Evolutionary conservation across 2,113 vertebrate genomes (phyloP).

Genomic region (Serilophus lunatus): DNA sequence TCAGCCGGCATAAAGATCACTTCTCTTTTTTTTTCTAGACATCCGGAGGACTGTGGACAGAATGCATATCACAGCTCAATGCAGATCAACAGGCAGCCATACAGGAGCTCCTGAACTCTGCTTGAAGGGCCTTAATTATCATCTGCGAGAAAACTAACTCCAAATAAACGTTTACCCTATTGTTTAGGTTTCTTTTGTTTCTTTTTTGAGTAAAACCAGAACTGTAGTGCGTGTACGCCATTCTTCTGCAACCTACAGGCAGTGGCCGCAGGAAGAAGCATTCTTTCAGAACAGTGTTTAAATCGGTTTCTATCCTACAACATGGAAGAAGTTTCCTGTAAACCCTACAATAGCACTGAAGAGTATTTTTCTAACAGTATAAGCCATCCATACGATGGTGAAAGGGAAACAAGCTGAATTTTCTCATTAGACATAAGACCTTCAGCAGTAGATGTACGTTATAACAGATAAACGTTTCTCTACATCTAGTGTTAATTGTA

Average conservation of each 20-base stretch:
- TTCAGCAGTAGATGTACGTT: slow-evolving; percentile 63
- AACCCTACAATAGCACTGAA: slow-evolving; percentile 73
- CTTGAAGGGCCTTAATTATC: slow-evolving; percentile 81
- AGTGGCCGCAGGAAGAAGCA: slow-evolving; percentile 57
- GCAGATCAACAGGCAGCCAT: slow-evolving; percentile 95
- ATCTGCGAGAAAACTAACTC: slow-evolving; percentile 78
- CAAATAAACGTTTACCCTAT: slow-evolving; percentile 83
- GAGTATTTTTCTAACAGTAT: slow-evolving; percentile 80
- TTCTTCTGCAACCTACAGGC: slow-evolving; percentile 67
- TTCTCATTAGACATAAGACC: slow-evolving; percentile 69
- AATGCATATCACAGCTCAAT: slow-evolving; percentile 91
- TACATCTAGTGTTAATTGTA: slow-evolving; percentile 71
- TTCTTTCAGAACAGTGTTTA: slow-evolving; percentile 50
- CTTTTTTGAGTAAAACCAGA: slow-evolving; percentile 78
- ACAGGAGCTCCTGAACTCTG: slow-evolving; percentile 93
- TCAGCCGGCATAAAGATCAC: neutral
- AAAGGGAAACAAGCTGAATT: slow-evolving; percentile 68
- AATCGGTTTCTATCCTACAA: slow-evolving; percentile 45
- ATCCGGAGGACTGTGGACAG: slow-evolving; percentile 92
- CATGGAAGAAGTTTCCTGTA: slow-evolving; percentile 55
- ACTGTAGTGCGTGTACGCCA: slow-evolving; percentile 74
- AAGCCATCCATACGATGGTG: slow-evolving; percentile 58
- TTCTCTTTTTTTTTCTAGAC: slow-evolving; percentile 72
- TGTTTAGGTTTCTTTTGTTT: slow-evolving; percentile 85
- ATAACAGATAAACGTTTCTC: slow-evolving; percentile 66